phyloP scores from a whole-genome alignment of 2,888 invertebrate genomes.

The Griposia aprilina region DNA sequence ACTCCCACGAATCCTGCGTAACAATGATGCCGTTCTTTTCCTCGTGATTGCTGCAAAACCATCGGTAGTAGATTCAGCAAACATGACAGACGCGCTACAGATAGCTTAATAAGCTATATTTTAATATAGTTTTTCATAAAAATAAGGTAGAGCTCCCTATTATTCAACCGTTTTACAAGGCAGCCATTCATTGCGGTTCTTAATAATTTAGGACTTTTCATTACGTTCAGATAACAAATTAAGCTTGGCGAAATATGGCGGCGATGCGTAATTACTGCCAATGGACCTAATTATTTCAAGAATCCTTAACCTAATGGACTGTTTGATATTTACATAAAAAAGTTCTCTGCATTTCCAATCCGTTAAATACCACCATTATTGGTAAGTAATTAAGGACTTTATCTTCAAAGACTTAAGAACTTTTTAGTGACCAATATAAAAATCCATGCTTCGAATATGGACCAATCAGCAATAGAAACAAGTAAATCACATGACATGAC shows the following conservation, averaged over 20 bases:
- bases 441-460: background rate
- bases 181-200: conserved; percentile 37
- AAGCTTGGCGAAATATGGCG: conserved; percentile 42
- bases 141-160: background rate
- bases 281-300: conserved; percentile 55
- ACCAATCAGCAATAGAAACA: background rate
- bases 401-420: background rate
- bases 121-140: conserved; percentile 14
- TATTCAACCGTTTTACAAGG: conserved; percentile 14
- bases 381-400: background rate
- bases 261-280: conserved; percentile 56
- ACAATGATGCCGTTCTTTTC: no score
- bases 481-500: background rate
- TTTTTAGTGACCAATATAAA: background rate
- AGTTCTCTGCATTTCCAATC: conserved; percentile 13
- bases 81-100: no score
- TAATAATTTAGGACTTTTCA: conserved; percentile 58
- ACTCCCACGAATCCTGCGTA: no score
- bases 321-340: conserved; percentile 44
- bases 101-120: background rate
- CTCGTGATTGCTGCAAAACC: no score
- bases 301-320: conserved; percentile 56
- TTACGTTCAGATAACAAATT: conserved; percentile 55
- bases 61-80: no score
- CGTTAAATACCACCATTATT: conserved; percentile 6